phyloP scores from a whole-genome alignment of 2,113 vertebrate species.

The Leptobrachium ailaonicum region DNA sequence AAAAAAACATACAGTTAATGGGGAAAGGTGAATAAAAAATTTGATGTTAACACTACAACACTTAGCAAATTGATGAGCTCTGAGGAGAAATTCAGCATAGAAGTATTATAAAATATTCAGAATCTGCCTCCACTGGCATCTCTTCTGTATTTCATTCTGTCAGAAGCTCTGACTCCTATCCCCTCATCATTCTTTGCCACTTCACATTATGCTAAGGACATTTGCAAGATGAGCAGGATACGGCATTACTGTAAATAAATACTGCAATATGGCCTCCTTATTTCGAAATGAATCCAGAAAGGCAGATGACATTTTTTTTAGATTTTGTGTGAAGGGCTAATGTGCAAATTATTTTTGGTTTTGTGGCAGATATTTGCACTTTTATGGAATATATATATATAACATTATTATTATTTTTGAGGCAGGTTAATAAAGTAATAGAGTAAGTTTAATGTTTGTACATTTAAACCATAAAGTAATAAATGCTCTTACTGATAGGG shows the following conservation, averaged over 20 bases:
- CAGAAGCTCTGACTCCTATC: slow-evolving; percentile 33
- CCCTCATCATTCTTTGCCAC: slow-evolving; percentile 42
- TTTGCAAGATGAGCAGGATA: slow-evolving; percentile 16
- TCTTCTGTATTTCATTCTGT: slow-evolving; percentile 40
- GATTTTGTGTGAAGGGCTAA: background rate
- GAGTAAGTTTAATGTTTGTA: no score
- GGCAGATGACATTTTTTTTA: slow-evolving; percentile 7
- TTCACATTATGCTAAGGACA: slow-evolving; percentile 34
- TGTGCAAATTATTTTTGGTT: background rate
- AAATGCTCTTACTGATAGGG: background rate
- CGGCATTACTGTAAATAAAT: slow-evolving; percentile 28
- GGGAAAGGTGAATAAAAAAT: slow-evolving; percentile 1
- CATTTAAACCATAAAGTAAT: no score
- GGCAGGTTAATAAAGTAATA: no score
- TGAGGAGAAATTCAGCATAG: slow-evolving; percentile 8
- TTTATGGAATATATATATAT: background rate
- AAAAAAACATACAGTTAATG: background rate
- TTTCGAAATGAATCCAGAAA: background rate
- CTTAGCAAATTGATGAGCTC: slow-evolving; percentile 36
- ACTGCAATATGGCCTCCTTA: background rate
- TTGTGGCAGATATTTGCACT: background rate
- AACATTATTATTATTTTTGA: no score
- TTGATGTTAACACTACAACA: slow-evolving; percentile 19
- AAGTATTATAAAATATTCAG: slow-evolving; percentile 39
- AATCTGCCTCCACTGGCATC: slow-evolving; percentile 40